Evolutionary conservation across 2,888 invertebrate species (phyloP), one percentile per base, ranked within the genome.

Genomic region (Phyto melanocephala): DNA sequence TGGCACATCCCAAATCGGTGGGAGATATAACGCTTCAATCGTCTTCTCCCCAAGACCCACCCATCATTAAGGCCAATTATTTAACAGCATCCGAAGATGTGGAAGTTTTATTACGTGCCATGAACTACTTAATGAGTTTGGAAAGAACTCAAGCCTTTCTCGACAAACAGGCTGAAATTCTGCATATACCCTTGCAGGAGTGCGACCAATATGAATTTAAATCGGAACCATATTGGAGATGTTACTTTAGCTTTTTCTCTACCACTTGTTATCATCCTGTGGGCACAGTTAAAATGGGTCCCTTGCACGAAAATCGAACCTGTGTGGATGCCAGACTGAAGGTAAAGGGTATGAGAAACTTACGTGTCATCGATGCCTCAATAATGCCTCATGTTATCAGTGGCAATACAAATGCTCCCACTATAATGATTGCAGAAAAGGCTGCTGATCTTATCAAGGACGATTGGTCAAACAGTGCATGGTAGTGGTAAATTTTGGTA

Each of bases 371-470:
- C 0, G 95, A 95, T 87, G 95, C 95, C 0, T 95, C 95, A 62
- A 93, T 96, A 71, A 96, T 96, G 95, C 96, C 96, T 0, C 92
- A 90, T 7, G 93, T 95, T 68, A 92, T 94, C 0, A 95, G 95
- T 87, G 96, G 95, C 4, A 96, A 96, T 89, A 95, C 96, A 0
- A 96, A 96, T 89, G 96, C 95, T 0, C 95, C 96, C 0, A 93
- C 94, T 0, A 95, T 96, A 15, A 96, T 96, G 96, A 96, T 96
- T 76, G 96, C 94, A 0, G 96, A 97, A 88, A 96, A 95, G 86
- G 95, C 93, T 0, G 93, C 95, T 1, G 96, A 96, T 71, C 85
- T 89, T 17, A 86, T 88, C 6, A 86, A 85, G 35, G 80, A 87
- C 45, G 84, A 87, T 7, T 87, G 88, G 88, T 33, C 15, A 3